These are phyloP conservation scores for Dendrocincla tyrannina DNA, from an alignment of 2,797 vertebrate genomes.

Conservation along the genomic window DNA sequence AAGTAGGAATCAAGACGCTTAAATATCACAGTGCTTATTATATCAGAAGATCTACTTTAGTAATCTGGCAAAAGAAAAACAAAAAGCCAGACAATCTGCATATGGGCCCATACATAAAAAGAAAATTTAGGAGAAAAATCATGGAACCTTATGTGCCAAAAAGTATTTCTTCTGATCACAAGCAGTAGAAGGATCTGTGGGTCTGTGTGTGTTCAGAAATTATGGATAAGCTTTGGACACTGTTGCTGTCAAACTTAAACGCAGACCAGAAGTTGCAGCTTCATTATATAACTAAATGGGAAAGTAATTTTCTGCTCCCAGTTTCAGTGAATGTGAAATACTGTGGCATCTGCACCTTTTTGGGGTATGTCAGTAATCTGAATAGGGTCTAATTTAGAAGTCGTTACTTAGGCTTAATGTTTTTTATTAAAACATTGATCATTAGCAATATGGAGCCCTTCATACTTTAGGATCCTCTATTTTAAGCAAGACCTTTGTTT, in stretches of 20 bases:
- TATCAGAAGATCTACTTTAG: not conserved
- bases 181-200: not conserved
- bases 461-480: not conserved
- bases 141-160: accelerated
- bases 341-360: not conserved
- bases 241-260: not conserved
- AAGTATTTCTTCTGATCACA: not conserved
- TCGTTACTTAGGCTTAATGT: not conserved
- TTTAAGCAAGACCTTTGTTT: not conserved
- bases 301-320: not conserved
- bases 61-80: not conserved
- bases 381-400: not conserved
- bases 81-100: not conserved
- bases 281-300: not conserved
- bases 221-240: not conserved
- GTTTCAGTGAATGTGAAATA: not conserved
- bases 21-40: not conserved
- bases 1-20: not conserved
- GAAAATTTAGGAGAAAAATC: not conserved
- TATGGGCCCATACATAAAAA: not conserved
- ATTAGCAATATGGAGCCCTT: not conserved
- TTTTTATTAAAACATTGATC: not conserved
- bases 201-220: not conserved
- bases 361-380: not conserved
- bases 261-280: not conserved